phyloP scores from a whole-genome alignment of 2,797 vertebrate genomes.

The Megalops cyprinoides region DNA sequence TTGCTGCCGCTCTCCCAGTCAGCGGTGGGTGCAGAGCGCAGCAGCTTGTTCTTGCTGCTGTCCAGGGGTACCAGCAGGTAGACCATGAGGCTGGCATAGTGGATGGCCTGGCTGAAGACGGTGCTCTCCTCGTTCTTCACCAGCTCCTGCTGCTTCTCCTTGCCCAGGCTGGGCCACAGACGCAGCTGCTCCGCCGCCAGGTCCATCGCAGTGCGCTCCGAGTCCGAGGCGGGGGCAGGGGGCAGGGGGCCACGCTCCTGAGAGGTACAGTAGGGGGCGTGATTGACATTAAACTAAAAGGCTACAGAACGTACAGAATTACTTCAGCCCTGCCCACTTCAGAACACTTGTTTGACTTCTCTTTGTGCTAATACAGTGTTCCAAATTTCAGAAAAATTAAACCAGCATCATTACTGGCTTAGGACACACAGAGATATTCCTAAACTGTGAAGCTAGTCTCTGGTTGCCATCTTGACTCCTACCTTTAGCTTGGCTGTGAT shows the following conservation, averaged over 20 bases:
- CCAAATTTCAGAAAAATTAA: not conserved
- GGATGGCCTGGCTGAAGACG: constrained; percentile 98
- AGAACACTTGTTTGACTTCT: not conserved
- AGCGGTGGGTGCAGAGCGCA: constrained; percentile 79
- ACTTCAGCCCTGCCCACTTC: not conserved
- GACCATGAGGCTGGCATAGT: constrained; percentile 98
- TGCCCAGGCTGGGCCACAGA: constrained; percentile 85
- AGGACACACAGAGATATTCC: not conserved
- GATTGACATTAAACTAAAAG: not conserved
- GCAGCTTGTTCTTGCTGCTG: constrained; percentile 92
- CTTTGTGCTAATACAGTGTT: not conserved
- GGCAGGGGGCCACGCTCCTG: constrained; percentile 68
- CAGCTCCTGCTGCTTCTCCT: constrained; percentile 88
- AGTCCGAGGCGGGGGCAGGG: constrained; percentile 49
- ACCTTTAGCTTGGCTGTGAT: constrained; percentile 80
- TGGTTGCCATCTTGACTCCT: constrained; percentile 25
- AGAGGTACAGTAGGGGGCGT: not conserved
- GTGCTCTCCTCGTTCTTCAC: constrained; percentile 96
- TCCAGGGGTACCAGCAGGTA: constrained; percentile 93
- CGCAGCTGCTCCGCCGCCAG: constrained; percentile 92
- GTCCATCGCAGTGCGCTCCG: constrained; percentile 91
- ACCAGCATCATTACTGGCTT: not conserved
- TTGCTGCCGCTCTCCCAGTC: constrained; percentile 99
- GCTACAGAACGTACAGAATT: not conserved
- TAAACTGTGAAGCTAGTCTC: not conserved